phyloP scores from a whole-genome alignment of 1,140 invertebrate genomes.

The Holotrichia oblita region DNA sequence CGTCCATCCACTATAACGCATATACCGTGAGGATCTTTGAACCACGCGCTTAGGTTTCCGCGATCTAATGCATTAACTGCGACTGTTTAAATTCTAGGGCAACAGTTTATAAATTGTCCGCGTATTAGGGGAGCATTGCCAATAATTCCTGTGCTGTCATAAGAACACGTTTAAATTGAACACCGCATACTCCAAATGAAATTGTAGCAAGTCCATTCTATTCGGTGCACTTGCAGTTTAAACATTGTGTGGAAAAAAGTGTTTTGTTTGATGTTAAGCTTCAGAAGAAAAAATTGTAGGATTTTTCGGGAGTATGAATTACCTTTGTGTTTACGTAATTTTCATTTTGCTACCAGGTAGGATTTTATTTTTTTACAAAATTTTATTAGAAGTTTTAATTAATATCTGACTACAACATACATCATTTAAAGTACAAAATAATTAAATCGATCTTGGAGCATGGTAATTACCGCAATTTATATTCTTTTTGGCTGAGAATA shows the following conservation, averaged over 20 bases:
- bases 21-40: background rate
- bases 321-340: background rate
- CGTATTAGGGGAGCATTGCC: constrained; percentile 32
- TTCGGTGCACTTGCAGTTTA: background rate
- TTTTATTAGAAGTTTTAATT: too few species aligned
- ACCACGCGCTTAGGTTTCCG: background rate
- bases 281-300: background rate
- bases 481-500: too few species aligned
- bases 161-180: constrained; percentile 4
- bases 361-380: background rate
- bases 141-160: constrained; percentile 18
- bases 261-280: background rate
- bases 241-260: background rate
- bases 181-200: constrained; percentile 4
- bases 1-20: background rate
- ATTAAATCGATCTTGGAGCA: too few species aligned
- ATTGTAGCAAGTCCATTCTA: background rate
- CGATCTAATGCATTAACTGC: background rate
- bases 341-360: background rate
- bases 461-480: too few species aligned
- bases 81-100: background rate
- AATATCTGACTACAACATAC: too few species aligned
- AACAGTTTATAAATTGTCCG: constrained; percentile 29
- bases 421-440: too few species aligned
- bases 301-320: background rate